A percentile compares a stretch with the other conserved stretches of the same genome.
Conservation (phyloP, 2,888 invertebrate species). For the Saturnia japonica region DNA sequence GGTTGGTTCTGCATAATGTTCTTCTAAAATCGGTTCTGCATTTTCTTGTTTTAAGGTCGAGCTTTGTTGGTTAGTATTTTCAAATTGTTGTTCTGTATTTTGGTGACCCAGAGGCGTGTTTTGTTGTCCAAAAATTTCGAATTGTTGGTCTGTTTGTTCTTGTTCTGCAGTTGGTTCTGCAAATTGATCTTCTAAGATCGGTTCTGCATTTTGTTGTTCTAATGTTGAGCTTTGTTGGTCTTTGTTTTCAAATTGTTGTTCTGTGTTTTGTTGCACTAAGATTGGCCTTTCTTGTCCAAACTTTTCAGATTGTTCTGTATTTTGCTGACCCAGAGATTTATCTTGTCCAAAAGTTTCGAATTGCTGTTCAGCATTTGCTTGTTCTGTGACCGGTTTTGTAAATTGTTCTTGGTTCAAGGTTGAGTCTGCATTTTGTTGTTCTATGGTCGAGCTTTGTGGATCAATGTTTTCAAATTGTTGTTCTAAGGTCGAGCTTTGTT, state of each 20-base stretch:
- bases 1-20: background rate
- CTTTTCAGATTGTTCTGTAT: conserved; percentile 4
- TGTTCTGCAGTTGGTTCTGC: conserved; percentile 22
- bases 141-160: conserved; percentile 22
- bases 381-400: conserved; percentile 31
- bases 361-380: conserved; percentile 30
- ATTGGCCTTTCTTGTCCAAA: conserved; percentile 24
- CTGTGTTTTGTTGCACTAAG: background rate
- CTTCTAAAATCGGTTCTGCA: background rate
- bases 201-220: background rate
- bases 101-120: conserved; percentile 18
- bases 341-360: conserved; percentile 23
- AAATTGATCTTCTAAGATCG: background rate
- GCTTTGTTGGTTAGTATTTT: background rate
- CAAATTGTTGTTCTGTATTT: conserved; percentile 9
- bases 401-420: conserved; percentile 24
- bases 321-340: conserved; percentile 23
- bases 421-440: conserved; percentile 22
- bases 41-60: background rate
- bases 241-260: conserved; percentile 7
- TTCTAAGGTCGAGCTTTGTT: background rate
- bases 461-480: conserved; percentile 10
- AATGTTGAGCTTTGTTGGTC: background rate
- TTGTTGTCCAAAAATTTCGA: conserved; percentile 21
- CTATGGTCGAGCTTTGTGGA: conserved; percentile 12